phyloP scores from a whole-genome alignment of 2,797 vertebrate genomes.

The Bufotes viridis region DNA sequence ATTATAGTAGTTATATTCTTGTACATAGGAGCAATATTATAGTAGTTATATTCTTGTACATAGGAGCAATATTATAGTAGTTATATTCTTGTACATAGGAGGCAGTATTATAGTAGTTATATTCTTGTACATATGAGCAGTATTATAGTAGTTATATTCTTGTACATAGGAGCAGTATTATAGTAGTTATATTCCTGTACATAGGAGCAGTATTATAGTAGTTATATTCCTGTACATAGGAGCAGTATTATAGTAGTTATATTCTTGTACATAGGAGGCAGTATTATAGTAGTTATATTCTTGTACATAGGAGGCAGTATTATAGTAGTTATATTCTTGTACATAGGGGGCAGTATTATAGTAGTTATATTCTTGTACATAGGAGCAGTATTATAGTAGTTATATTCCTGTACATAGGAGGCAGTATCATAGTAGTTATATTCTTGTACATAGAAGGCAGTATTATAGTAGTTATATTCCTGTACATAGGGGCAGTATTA shows the following conservation, averaged over 20 bases:
- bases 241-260: background rate
- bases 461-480: no score
- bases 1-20: background rate
- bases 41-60: constrained; percentile 6
- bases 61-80: background rate
- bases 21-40: background rate
- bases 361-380: no score
- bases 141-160: background rate
- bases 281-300: constrained; percentile 11
- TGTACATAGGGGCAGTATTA: constrained; percentile 5
- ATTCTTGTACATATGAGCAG: no score
- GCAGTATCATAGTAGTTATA: no score
- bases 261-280: background rate
- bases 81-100: background rate
- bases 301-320: background rate
- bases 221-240: constrained; percentile 3
- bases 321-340: constrained; percentile 1
- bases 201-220: background rate
- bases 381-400: no score
- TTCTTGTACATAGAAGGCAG: no score
- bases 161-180: background rate
- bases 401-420: no score
- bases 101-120: background rate
- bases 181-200: background rate
- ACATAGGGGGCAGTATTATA: background rate